phyloP scores from a whole-genome alignment of 2,888 invertebrate genomes.

The Pecten maximus region DNA sequence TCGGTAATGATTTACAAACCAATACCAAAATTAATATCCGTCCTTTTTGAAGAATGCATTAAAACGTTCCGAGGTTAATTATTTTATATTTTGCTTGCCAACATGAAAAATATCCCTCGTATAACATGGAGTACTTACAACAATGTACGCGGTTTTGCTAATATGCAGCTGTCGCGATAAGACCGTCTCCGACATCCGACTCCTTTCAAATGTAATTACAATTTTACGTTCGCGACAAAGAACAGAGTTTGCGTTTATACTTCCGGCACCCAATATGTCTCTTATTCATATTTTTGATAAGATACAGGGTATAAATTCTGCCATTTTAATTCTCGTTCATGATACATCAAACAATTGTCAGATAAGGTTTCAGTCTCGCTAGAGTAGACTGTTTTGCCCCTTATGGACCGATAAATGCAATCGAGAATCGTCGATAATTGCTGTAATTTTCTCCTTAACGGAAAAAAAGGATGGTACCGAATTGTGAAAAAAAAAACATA shows the following conservation, averaged over 20 bases:
- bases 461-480: too few relatives aligned
- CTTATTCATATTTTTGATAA: background rate
- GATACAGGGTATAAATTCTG: background rate
- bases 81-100: background rate
- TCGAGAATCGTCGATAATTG: too few relatives aligned
- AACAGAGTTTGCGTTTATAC: background rate
- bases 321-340: background rate
- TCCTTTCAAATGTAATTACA: constrained; percentile 3
- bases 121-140: background rate
- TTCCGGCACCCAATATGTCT: constrained; percentile 20
- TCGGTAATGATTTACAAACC: background rate
- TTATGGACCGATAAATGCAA: too few relatives aligned
- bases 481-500: too few relatives aligned
- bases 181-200: constrained; percentile 1
- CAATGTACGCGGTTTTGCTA: background rate
- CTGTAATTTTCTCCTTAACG: too few relatives aligned
- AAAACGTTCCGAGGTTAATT: too few relatives aligned
- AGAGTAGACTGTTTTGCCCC: too few relatives aligned
- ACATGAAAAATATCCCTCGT: background rate
- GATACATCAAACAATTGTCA: too few relatives aligned
- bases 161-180: background rate
- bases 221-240: background rate
- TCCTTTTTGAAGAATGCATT: too few relatives aligned
- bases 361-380: too few relatives aligned
- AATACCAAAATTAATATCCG: too few relatives aligned